phyloP scores from a whole-genome alignment of 2,113 vertebrate species.

The Colius striatus region DNA sequence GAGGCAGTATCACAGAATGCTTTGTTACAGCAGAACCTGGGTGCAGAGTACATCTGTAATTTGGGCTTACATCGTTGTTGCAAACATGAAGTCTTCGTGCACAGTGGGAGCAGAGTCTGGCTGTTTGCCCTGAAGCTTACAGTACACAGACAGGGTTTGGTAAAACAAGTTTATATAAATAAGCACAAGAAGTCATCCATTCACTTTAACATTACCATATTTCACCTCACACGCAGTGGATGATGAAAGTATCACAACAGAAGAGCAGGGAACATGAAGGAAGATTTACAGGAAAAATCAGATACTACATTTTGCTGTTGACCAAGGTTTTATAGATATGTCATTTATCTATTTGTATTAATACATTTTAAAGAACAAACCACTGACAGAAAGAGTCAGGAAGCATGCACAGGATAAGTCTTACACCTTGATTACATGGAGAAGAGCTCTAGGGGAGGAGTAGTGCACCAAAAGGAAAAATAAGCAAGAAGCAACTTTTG shows the following conservation, averaged over 20 bases:
- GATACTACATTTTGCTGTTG: neutral
- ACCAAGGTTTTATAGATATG: neutral
- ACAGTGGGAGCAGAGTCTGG: neutral
- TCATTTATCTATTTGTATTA: neutral
- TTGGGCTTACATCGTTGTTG: neutral
- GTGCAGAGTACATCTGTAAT: neutral
- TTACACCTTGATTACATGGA: neutral
- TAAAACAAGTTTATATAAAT: conserved; percentile 17
- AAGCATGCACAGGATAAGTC: neutral
- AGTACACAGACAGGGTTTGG: neutral
- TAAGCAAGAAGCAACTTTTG: neutral
- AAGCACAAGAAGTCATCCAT: neutral
- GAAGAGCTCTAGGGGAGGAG: neutral
- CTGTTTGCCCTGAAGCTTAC: neutral
- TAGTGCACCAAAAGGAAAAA: neutral
- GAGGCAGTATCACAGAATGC: neutral
- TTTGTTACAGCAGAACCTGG: neutral
- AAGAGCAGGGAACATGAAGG: neutral
- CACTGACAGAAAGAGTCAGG: neutral
- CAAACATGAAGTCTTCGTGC: neutral
- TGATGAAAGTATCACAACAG: neutral
- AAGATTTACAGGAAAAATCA: neutral
- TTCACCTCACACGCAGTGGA: neutral
- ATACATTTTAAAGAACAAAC: neutral
- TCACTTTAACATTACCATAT: neutral